Conservation (phyloP, 2,113 vertebrate genomes). For the Crotalus helleri region DNA sequence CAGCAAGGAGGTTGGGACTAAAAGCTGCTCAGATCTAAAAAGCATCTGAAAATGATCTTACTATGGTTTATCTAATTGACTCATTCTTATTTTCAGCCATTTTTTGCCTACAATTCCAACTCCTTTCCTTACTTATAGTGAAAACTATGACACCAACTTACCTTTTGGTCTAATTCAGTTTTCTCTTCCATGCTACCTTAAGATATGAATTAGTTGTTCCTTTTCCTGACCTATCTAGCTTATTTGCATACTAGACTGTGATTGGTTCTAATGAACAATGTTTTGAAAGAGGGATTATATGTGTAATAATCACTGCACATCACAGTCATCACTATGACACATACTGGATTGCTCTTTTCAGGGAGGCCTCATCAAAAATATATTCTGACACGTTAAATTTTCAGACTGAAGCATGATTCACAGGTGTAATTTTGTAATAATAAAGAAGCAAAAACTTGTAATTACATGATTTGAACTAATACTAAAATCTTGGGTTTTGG, state of each 20-base stretch:
- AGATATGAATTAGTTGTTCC: background rate
- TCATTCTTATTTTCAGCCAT: background rate
- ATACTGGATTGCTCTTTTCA: background rate
- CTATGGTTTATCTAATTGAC: background rate
- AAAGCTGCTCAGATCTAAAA: background rate
- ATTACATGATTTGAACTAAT: background rate
- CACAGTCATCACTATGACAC: background rate
- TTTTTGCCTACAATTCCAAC: background rate
- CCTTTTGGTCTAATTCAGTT: background rate
- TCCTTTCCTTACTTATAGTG: background rate
- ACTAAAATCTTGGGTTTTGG: background rate
- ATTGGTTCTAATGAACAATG: slow-evolving; percentile 18
- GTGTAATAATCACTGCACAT: slow-evolving; percentile 13
- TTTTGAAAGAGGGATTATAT: background rate
- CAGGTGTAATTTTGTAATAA: background rate
- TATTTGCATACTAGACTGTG: slow-evolving; percentile 23
- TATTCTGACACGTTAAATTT: background rate
- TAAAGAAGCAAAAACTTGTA: background rate
- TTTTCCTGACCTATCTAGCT: background rate
- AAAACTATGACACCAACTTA: background rate
- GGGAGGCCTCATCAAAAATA: background rate
- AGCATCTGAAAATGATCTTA: background rate
- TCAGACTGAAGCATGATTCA: background rate
- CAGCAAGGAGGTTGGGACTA: background rate
- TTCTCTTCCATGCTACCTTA: slow-evolving; percentile 15